These are phyloP conservation scores for Pristionchus pacificus DNA, from an alignment of 1,140 invertebrate species.

Conservation along the genomic window DNA sequence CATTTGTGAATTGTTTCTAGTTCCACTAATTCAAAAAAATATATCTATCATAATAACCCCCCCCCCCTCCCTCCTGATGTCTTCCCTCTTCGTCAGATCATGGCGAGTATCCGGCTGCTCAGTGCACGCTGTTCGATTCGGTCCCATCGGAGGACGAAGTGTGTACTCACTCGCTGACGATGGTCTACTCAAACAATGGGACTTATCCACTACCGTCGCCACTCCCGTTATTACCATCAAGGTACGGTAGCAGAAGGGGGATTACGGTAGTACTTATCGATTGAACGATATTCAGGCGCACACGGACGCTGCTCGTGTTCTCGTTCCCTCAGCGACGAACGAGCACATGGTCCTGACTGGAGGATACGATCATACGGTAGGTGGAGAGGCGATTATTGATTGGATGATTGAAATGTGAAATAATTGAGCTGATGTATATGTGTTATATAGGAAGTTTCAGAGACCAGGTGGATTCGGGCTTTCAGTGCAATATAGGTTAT, in stretches of 20 bases:
- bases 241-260: background rate
- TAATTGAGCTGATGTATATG: background rate
- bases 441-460: too few species aligned
- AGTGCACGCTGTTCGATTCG: slow-evolving; percentile 57
- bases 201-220: slow-evolving; percentile 28
- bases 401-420: slow-evolving; percentile 6
- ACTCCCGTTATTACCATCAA: slow-evolving; percentile 14
- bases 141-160: slow-evolving; percentile 67
- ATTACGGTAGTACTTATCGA: background rate
- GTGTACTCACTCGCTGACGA: slow-evolving; percentile 89
- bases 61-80: too few species aligned
- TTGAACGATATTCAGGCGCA: slow-evolving; percentile 26
- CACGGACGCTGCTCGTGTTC: slow-evolving; percentile 75
- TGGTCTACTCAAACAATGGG: slow-evolving; percentile 67
- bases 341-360: slow-evolving; percentile 71
- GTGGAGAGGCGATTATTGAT: slow-evolving; percentile 3
- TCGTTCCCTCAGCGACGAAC: slow-evolving; percentile 72
- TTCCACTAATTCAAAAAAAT: too few species aligned
- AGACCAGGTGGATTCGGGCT: too few species aligned
- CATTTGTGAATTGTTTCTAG: too few species aligned
- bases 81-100: too few species aligned
- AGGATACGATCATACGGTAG: slow-evolving; percentile 40
- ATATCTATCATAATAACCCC: too few species aligned
- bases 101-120: slow-evolving; percentile 71
- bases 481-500: too few species aligned